phyloP scores from a whole-genome alignment of 2,113 vertebrate species.

The Tamias sibiricus region DNA sequence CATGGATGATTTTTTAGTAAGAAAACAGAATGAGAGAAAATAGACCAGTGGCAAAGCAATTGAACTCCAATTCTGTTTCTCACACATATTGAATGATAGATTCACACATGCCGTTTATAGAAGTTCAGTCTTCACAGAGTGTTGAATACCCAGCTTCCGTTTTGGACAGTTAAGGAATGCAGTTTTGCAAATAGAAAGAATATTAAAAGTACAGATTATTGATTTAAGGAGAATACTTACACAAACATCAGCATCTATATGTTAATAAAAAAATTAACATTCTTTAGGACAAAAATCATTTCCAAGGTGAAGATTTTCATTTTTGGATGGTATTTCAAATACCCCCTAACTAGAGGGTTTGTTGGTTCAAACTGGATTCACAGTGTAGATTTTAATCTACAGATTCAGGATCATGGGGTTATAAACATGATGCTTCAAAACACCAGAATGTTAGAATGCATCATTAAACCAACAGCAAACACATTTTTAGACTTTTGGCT shows the following conservation, averaged over 20 bases:
- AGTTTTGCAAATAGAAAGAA: background rate
- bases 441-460: background rate
- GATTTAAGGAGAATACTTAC: conserved; percentile 23
- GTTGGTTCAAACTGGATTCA: background rate
- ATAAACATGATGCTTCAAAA: background rate
- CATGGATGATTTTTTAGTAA: background rate
- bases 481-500: background rate
- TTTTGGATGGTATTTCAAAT: background rate
- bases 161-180: background rate
- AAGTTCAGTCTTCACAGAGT: conserved; percentile 9
- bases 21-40: background rate
- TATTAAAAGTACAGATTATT: background rate
- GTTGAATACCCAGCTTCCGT: background rate
- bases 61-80: conserved; percentile 32
- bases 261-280: background rate
- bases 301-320: background rate
- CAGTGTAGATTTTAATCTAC: background rate
- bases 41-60: background rate
- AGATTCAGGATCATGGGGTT: background rate
- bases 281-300: background rate
- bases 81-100: background rate
- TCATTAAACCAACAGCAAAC: background rate
- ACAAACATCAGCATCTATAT: background rate
- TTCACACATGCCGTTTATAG: conserved; percentile 13
- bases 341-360: background rate